These are phyloP conservation scores for Regulus satrapa DNA, from an alignment of 2,113 vertebrate genomes.

Conservation along the genomic window DNA sequence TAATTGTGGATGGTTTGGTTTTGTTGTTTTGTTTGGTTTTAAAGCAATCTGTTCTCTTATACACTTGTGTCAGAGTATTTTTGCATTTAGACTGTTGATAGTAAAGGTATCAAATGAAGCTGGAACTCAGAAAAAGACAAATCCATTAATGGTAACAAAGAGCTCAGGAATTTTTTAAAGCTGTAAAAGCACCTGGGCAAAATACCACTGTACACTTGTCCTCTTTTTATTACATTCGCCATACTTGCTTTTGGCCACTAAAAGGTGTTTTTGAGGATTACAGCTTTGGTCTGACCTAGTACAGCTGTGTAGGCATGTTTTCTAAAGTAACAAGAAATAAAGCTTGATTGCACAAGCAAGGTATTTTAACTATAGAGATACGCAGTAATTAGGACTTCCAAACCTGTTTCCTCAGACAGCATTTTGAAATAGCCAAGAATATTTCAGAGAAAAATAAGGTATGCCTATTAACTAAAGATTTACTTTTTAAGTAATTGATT, in stretches of 20 bases:
- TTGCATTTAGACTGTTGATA: not conserved
- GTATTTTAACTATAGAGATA: not conserved
- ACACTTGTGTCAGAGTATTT: not conserved
- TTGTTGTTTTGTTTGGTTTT: not conserved
- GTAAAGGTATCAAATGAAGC: not conserved
- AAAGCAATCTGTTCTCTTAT: not conserved
- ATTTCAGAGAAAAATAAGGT: not conserved
- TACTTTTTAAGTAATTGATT: not conserved
- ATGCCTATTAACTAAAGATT: not conserved
- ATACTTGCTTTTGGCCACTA: not conserved
- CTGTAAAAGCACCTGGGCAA: not conserved
- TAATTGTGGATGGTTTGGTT: not conserved
- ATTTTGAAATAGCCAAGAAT: not conserved
- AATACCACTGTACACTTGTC: not conserved
- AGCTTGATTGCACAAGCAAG: not conserved
- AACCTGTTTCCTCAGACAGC: not conserved
- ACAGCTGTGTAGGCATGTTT: not conserved
- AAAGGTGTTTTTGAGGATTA: not conserved
- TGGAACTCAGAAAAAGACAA: not conserved
- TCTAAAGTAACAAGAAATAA: not conserved
- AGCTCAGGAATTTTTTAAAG: not conserved
- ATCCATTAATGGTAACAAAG: not conserved
- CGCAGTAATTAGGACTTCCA: not conserved
- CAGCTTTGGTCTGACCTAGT: not conserved
- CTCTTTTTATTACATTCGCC: not conserved